phyloP scores from a whole-genome alignment of 2,888 invertebrate genomes.

The Nomada flava region DNA sequence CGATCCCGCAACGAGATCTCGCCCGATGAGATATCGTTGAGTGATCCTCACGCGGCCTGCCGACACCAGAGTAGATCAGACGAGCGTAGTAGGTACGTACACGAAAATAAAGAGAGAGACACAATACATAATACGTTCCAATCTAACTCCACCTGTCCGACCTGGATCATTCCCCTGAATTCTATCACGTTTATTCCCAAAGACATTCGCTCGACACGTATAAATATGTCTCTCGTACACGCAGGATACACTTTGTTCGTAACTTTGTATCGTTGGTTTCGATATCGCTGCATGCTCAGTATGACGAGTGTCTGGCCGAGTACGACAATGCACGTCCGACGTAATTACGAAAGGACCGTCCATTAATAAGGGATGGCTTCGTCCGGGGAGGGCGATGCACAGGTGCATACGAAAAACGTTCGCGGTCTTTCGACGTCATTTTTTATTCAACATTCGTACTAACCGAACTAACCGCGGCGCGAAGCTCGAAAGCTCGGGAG shows the following conservation, averaged over 20 bases:
- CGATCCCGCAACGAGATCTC: slow-evolving; percentile 58
- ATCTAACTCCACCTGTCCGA: not conserved
- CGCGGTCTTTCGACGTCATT: too few species aligned
- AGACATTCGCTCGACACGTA: slow-evolving; percentile 60
- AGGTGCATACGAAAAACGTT: too few species aligned
- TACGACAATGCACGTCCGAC: slow-evolving; percentile 72
- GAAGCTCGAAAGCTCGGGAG: too few species aligned
- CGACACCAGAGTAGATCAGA: slow-evolving; percentile 76
- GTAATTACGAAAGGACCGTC: not conserved
- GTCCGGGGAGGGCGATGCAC: too few species aligned
- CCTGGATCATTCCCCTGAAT: slow-evolving; percentile 24
- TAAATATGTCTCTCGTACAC: slow-evolving; percentile 62
- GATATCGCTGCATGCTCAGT: slow-evolving; percentile 79
- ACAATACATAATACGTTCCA: slow-evolving; percentile 60
- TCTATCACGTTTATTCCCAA: slow-evolving; percentile 24
- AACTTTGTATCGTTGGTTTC: slow-evolving; percentile 78
- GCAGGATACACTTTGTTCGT: slow-evolving; percentile 75
- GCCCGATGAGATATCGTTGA: slow-evolving; percentile 60
- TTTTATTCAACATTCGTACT: too few species aligned
- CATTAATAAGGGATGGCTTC: too few species aligned
- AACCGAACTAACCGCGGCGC: too few species aligned
- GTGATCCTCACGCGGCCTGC: slow-evolving; percentile 73
- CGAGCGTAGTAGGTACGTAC: slow-evolving; percentile 76
- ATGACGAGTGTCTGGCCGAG: slow-evolving; percentile 76
- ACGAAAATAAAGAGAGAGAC: slow-evolving; percentile 66